A percentile compares a stretch with the other conserved stretches of the same genome.
These are phyloP conservation scores for Sialia sialis DNA, from an alignment of 2,113 vertebrate species.

Conservation along the genomic window DNA sequence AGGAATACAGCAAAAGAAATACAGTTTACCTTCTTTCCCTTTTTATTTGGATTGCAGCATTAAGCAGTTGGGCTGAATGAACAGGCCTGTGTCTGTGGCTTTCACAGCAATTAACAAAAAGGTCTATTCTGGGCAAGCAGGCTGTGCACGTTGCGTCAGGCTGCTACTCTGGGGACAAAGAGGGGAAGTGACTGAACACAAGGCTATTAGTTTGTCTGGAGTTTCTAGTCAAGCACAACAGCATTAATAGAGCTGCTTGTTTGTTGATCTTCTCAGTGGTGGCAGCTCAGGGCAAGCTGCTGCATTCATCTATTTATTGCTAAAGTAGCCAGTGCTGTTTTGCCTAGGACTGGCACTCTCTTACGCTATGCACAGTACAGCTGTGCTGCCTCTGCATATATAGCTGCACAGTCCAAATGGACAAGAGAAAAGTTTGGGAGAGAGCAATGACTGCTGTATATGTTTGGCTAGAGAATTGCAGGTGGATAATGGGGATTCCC, in stretches of 20 bases:
- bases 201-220: neutral
- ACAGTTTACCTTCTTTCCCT: neutral
- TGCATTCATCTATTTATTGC: neutral
- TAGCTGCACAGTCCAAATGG: neutral
- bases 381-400: neutral
- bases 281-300: slow-evolving; percentile 1
- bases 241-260: neutral
- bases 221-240: neutral
- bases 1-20: neutral
- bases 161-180: neutral
- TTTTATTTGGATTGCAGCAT: neutral
- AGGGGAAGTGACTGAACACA: neutral
- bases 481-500: neutral
- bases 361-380: accelerated
- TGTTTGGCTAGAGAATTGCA: neutral
- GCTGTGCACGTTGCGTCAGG: neutral
- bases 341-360: neutral
- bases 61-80: neutral
- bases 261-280: neutral
- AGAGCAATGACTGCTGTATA: neutral
- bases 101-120: neutral
- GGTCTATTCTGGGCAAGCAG: neutral
- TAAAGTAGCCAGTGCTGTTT: neutral
- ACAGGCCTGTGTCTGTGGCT: neutral
- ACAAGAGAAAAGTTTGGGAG: neutral